phyloP scores from a whole-genome alignment of 1,140 invertebrate genomes.

The Micrasema longulum region DNA sequence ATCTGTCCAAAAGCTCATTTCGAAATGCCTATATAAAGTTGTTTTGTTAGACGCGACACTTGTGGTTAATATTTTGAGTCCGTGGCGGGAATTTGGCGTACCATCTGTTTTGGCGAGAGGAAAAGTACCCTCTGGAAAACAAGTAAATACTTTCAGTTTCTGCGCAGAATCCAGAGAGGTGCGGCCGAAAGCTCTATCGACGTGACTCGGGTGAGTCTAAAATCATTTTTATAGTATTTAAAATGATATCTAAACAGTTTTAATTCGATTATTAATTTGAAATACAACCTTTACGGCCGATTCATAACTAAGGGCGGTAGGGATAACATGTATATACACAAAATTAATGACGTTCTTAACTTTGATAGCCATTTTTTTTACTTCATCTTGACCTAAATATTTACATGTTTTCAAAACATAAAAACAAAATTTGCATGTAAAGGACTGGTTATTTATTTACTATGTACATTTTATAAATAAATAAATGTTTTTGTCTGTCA shows the following conservation, averaged over 20 bases:
- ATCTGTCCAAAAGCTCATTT: slow-evolving; percentile 20
- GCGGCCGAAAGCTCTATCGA: slow-evolving; percentile 47
- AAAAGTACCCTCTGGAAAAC: slow-evolving; percentile 16
- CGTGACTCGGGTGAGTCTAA: slow-evolving; percentile 48
- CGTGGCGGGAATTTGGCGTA: slow-evolving; percentile 9
- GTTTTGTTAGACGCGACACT: not conserved
- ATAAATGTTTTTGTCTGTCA: too few species aligned
- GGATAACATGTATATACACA: not conserved
- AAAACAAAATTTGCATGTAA: too few species aligned
- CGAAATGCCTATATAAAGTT: slow-evolving; percentile 15
- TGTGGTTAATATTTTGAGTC: slow-evolving; percentile 17
- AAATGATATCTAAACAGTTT: not conserved
- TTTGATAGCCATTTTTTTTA: slow-evolving; percentile 24
- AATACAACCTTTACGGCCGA: not conserved
- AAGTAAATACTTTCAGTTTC: slow-evolving; percentile 4
- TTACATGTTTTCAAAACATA: slow-evolving; percentile 13
- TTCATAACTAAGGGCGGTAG: not conserved
- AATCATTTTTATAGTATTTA: slow-evolving; percentile 2
- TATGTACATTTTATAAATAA: too few species aligned
- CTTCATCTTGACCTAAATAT: slow-evolving; percentile 23
- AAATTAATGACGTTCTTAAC: not conserved
- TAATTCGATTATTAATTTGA: not conserved
- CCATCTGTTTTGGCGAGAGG: slow-evolving; percentile 34
- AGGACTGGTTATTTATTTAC: too few species aligned
- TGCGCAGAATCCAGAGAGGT: slow-evolving; percentile 51